These are phyloP conservation scores for Anorthoa munda DNA, from an alignment of 2,888 invertebrate species.

Conservation along the genomic window DNA sequence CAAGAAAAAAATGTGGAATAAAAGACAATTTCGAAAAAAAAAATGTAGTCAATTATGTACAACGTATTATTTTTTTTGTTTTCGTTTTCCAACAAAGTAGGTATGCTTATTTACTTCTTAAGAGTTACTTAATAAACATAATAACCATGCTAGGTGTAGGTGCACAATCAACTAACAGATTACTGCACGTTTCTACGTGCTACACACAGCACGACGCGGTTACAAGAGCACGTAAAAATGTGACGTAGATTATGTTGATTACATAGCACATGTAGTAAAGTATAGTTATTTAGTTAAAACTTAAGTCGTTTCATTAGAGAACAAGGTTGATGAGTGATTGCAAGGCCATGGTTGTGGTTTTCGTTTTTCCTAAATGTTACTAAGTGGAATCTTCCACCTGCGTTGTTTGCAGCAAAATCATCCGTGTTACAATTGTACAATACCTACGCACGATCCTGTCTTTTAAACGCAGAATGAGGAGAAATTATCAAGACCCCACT, in stretches of 20 bases:
- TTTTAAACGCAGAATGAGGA: too few species aligned
- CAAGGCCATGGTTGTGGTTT: slow-evolving; percentile 19
- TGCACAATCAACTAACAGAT: slow-evolving; percentile 20
- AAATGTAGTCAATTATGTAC: not conserved
- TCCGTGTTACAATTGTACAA: not conserved
- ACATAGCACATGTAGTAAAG: slow-evolving; percentile 21
- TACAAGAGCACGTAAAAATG: slow-evolving; percentile 40
- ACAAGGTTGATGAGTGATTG: slow-evolving; percentile 11
- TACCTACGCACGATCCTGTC: not conserved
- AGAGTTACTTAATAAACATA: slow-evolving; percentile 1
- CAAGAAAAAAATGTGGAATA: not conserved
- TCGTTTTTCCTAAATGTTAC: not conserved
- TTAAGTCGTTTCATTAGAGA: slow-evolving; percentile 17
- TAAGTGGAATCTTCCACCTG: not conserved
- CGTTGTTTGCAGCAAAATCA: not conserved
- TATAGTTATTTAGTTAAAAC: slow-evolving; percentile 39
- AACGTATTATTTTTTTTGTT: not conserved
- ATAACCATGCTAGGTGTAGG: slow-evolving; percentile 14
- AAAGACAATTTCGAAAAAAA: not conserved
- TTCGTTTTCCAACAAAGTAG: not conserved
- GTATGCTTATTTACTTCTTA: not conserved
- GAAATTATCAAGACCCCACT: too few species aligned
- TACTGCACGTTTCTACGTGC: slow-evolving; percentile 43
- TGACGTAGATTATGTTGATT: slow-evolving; percentile 31
- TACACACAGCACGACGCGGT: slow-evolving; percentile 17